These are phyloP conservation scores for Pseudomyrmex sp. DNA, from an alignment of 1,140 invertebrate genomes.

Conservation along the genomic window DNA sequence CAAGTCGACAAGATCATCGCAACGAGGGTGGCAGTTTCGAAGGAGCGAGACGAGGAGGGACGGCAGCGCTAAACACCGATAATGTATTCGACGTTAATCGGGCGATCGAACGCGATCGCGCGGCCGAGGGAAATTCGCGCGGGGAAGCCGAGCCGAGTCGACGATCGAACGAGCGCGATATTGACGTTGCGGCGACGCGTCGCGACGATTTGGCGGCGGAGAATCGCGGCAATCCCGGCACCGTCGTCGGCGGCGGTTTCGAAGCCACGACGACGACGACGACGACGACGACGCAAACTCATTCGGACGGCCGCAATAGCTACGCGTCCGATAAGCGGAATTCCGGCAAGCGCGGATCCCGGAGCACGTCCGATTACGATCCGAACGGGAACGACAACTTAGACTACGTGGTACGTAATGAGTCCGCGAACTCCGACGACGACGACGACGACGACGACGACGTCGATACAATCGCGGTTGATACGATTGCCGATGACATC, in stretches of 20 bases:
- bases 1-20: slow-evolving; percentile 11
- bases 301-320: slow-evolving; percentile 11
- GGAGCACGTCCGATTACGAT: not conserved
- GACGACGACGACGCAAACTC: slow-evolving; percentile 16
- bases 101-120: slow-evolving; percentile 24
- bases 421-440: not conserved
- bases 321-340: slow-evolving; percentile 22
- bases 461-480: slow-evolving; percentile 5
- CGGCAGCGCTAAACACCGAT: not conserved
- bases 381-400: slow-evolving; percentile 19
- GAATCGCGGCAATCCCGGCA: slow-evolving; percentile 1
- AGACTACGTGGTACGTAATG: not conserved
- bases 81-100: slow-evolving; percentile 34
- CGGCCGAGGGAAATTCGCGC: not conserved
- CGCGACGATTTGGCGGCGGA: too few species aligned
- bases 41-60: not conserved
- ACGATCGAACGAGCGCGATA: not conserved
- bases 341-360: not conserved
- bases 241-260: not conserved
- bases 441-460: too few species aligned
- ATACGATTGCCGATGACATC: slow-evolving; percentile 17
- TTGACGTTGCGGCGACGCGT: not conserved
- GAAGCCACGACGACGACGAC: not conserved
- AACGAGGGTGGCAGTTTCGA: not conserved
- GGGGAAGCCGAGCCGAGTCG: not conserved